Conservation (phyloP, 2,113 vertebrate species). For the Paraplagusia blochii region DNA sequence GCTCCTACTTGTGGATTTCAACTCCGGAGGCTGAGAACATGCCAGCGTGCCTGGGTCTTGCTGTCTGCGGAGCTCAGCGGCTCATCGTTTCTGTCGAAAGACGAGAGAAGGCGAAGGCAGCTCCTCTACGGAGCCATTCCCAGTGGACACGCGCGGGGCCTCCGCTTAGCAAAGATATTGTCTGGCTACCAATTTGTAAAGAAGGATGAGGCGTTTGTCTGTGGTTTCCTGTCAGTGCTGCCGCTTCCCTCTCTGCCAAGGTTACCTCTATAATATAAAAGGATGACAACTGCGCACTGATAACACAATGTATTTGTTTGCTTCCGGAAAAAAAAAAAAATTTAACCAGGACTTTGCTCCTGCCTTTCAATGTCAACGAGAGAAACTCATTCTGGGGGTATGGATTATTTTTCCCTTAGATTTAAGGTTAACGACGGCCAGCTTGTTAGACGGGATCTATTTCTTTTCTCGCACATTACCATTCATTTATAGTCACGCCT, state of each 20-base stretch:
- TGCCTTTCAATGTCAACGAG: not conserved
- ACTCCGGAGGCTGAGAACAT: slow-evolving; percentile 43
- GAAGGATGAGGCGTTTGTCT: slow-evolving; percentile 32
- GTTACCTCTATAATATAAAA: slow-evolving; percentile 2
- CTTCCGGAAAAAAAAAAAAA: slow-evolving; percentile 1
- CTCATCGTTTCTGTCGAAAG: slow-evolving; percentile 22
- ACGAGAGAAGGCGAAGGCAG: slow-evolving; percentile 26
- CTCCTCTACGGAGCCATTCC: slow-evolving; percentile 37
- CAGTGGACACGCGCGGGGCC: slow-evolving; percentile 41
- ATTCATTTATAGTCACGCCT: not conserved
- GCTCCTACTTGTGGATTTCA: slow-evolving; percentile 33
- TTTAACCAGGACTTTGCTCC: not conserved
- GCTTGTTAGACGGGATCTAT: not conserved
- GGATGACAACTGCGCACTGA: not conserved
- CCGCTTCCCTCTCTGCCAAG: not conserved
- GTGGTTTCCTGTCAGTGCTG: slow-evolving; percentile 24
- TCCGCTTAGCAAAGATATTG: slow-evolving; percentile 30
- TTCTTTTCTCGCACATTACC: not conserved
- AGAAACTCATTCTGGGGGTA: not conserved
- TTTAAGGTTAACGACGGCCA: not conserved
- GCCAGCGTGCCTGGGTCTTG: slow-evolving; percentile 21
- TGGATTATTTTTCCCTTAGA: not conserved
- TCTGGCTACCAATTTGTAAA: slow-evolving; percentile 53
- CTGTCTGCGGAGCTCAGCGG: slow-evolving; percentile 27
- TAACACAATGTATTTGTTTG: not conserved